These are phyloP conservation scores for Dinomys branickii DNA, from an alignment of 2,113 vertebrate genomes.

Conservation along the genomic window DNA sequence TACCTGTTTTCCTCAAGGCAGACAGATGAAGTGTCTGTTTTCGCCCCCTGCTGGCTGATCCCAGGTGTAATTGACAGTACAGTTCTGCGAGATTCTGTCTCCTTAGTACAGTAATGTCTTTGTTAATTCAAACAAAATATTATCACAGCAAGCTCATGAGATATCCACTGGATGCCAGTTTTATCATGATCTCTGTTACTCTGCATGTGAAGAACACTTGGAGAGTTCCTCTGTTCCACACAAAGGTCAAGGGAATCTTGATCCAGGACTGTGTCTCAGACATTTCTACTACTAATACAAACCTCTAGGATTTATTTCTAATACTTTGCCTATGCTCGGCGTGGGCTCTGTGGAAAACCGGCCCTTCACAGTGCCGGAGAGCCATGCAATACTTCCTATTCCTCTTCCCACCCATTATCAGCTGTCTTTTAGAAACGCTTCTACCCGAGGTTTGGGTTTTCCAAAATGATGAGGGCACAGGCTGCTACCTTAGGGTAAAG, in stretches of 20 bases:
- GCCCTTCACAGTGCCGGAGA: neutral
- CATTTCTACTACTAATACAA: neutral
- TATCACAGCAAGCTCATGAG: neutral
- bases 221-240: neutral
- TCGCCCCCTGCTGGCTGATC: neutral
- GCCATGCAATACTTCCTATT: too few species aligned
- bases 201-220: neutral
- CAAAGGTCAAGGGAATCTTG: neutral
- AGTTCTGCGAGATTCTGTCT: neutral
- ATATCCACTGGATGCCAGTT: neutral
- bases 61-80: accelerated
- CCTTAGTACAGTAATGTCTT: neutral
- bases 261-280: neutral
- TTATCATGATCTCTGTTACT: neutral
- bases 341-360: neutral
- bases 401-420: neutral
- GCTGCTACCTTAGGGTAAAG: neutral
- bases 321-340: neutral
- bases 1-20: neutral
- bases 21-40: neutral
- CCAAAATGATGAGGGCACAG: neutral
- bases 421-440: neutral
- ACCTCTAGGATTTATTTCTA: neutral
- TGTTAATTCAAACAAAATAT: neutral
- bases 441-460: neutral